A percentile compares a stretch with the other conserved stretches of the same genome.
Conservation (phyloP, 2,113 vertebrate species). For the Centropus unirufus region DNA sequence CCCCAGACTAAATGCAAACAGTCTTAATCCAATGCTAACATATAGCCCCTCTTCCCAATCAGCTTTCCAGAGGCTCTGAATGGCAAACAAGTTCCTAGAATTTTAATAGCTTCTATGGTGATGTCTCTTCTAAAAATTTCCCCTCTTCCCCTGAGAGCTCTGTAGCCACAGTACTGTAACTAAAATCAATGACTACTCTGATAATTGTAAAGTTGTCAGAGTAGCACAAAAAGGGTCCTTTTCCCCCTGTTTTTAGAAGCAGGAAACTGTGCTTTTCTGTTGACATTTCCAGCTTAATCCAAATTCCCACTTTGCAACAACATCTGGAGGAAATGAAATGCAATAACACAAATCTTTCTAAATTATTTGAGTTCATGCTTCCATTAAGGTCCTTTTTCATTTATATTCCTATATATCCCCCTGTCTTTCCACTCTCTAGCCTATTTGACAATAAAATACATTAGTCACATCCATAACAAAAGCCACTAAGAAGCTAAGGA, state of each 20-base stretch:
- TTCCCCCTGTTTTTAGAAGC: neutral
- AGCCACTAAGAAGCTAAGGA: neutral
- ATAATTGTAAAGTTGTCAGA: neutral
- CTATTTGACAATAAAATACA: conserved; percentile 11
- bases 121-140: neutral
- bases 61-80: neutral
- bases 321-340: conserved; percentile 48
- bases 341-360: conserved; percentile 21
- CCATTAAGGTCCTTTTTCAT: conserved; percentile 23
- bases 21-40: conserved; percentile 14
- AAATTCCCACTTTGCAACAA: neutral
- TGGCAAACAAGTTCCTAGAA: neutral
- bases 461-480: conserved; percentile 11
- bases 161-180: neutral
- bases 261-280: neutral
- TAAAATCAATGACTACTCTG: neutral
- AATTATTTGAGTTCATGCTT: neutral
- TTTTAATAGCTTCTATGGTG: neutral
- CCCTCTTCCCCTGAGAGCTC: neutral
- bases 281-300: conserved; percentile 30
- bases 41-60: neutral
- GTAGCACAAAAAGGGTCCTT: neutral
- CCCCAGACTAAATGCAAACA: conserved; percentile 27
- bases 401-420: neutral
- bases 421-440: neutral